Evolutionary conservation across 2,888 invertebrate species (phyloP).

Genomic region (Lypha dubia): DNA sequence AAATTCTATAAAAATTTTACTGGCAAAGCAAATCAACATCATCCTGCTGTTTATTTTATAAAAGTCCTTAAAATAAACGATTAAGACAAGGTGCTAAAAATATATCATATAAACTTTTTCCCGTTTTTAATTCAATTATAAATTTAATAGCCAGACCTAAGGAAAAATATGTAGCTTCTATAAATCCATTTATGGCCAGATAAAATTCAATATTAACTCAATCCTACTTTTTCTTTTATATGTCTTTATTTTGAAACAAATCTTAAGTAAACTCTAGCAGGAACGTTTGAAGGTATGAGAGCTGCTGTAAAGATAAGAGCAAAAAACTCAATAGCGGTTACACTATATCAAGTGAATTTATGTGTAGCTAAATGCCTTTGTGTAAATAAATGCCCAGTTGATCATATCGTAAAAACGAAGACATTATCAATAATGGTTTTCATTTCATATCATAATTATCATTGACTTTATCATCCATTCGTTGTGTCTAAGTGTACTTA

Average conservation of each 20-base stretch:
- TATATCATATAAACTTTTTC: not conserved
- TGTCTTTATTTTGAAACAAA: conserved; percentile 38
- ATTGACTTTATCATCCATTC: too few species aligned
- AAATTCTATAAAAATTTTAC: too few species aligned
- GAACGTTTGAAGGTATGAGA: not conserved
- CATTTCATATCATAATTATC: too few species aligned
- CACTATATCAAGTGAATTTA: not conserved
- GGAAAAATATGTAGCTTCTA: conserved; percentile 1
- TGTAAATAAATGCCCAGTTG: too few species aligned
- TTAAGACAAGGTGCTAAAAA: not conserved
- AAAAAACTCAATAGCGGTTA: not conserved
- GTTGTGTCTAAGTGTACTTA: too few species aligned
- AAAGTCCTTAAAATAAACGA: too few species aligned
- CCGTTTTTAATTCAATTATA: conserved; percentile 28
- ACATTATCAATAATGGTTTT: too few species aligned
- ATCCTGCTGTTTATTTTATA: too few species aligned
- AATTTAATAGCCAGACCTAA: conserved; percentile 1
- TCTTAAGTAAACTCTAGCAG: not conserved
- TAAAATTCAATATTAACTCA: conserved; percentile 45
- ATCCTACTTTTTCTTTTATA: conserved; percentile 28
- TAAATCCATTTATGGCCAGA: conserved; percentile 34
- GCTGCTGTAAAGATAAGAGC: not conserved
- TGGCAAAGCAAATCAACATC: too few species aligned
- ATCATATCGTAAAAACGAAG: too few species aligned
- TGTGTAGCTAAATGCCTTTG: too few species aligned